Percentiles rank a stretch among this genome's conserved stretches.
Evolutionary conservation across 2,888 invertebrate species (phyloP).

Genomic region (Odontocolon sp.): DNA sequence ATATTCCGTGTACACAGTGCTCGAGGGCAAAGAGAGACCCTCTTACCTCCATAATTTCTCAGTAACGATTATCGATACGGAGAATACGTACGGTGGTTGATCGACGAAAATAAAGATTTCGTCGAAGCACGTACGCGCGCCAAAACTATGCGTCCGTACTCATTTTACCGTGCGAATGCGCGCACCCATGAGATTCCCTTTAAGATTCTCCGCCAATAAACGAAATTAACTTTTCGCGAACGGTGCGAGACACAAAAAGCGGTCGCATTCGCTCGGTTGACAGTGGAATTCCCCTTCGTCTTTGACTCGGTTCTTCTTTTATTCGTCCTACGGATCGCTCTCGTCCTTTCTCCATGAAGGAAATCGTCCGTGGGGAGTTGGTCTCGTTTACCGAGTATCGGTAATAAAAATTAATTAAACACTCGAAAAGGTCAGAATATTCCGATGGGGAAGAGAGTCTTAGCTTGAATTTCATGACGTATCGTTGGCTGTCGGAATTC

Average conservation of each 20-base stretch:
- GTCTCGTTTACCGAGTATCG: background rate
- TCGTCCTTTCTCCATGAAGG: constrained; percentile 30
- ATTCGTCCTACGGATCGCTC: background rate
- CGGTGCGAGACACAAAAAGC: constrained; percentile 63
- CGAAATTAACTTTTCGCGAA: constrained; percentile 71
- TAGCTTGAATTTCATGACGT: background rate
- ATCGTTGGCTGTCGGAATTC: background rate
- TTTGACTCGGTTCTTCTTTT: background rate
- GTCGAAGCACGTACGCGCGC: constrained; percentile 54
- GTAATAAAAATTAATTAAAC: background rate
- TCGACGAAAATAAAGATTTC: constrained; percentile 70
- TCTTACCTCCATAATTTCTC: constrained; percentile 67
- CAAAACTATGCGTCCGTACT: background rate
- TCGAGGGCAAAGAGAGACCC: constrained; percentile 27
- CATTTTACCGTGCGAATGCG: background rate
- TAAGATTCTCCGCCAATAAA: constrained; percentile 63
- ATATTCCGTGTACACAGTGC: background rate
- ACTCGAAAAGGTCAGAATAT: constrained; percentile 4
- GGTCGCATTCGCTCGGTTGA: constrained; percentile 62
- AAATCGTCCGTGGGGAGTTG: background rate
- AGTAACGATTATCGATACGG: constrained; percentile 69
- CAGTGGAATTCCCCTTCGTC: constrained; percentile 49
- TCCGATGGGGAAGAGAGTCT: background rate
- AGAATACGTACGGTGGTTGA: constrained; percentile 59
- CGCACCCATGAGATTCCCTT: constrained; percentile 12